Evolutionary conservation across 2,888 invertebrate genomes (phyloP), one percentile per base, ranked within the genome.

Genomic region (Hoplodrina ambigua): DNA sequence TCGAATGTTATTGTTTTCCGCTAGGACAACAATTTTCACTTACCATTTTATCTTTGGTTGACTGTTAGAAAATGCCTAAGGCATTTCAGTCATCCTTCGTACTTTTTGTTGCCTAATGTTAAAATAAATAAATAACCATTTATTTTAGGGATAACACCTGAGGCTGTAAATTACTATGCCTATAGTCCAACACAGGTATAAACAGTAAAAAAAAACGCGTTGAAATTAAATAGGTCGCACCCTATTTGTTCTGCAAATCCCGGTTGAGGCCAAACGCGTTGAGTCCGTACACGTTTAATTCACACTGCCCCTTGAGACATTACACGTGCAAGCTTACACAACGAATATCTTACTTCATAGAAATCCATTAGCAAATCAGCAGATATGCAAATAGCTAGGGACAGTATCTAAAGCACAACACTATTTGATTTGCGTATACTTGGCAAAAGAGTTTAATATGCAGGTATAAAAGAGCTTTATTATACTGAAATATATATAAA

Each of bases 361-460:
- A 72, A 72, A 79, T 72, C 81, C 79, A 78, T 81, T 81, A 75
- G 67, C 52, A 72, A 70, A 82, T 80, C 70, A 71, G 59, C 58
- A 46, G 1, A 8, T 41, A 59, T 78, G 64, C 61, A 65, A 62
- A 75, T 60, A 57, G 25, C 64, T 59, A 37, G 37, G 13, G 55
- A 71, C 30, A 15, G 13, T 25, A 55, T 11, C 1, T 33, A 33
- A 5, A 61, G 19, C 52, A 67, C 33, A 60, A 58, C 55, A 30
- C 62, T 25, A 25, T 25, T 62, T 69, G 63, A 67, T 53, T 11
- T 37, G 33, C 50, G 56, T 76, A 72, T 55, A 59, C 44, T 4
- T 0, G 11, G n/a, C 15, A 20, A 37, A 69, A 44, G 2, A 33
- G n/a, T 50, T 75, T 30, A 4, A 2, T 46, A 17, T 46, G 17